A percentile compares a stretch with the other conserved stretches of the same genome.
Conservation (phyloP, 2,113 vertebrate species). For the Hiodon tergisus region DNA sequence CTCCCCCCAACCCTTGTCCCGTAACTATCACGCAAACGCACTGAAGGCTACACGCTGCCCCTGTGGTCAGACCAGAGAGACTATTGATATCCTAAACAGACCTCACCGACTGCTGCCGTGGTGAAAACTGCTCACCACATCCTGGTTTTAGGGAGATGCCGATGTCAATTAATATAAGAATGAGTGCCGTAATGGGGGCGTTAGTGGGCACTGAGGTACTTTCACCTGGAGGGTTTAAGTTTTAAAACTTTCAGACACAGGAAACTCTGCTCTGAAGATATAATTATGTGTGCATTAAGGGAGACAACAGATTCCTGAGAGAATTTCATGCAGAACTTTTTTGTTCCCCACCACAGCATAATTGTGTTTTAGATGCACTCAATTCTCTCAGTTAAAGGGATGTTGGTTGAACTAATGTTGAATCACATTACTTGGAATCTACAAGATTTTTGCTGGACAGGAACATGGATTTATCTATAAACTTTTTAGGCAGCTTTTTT, state of each 20-base stretch:
- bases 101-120: neutral
- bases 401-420: too few relatives aligned
- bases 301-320: neutral
- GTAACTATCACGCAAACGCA: neutral
- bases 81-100: conserved; percentile 2
- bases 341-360: too few relatives aligned
- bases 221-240: conserved; percentile 33
- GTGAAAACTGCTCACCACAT: conserved; percentile 33
- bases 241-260: conserved; percentile 25
- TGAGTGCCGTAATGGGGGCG: conserved; percentile 24
- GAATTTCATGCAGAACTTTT: neutral
- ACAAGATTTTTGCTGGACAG: too few relatives aligned
- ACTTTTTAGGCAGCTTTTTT: too few relatives aligned
- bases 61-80: neutral
- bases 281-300: neutral
- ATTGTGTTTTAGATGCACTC: too few relatives aligned
- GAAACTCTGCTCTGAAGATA: conserved; percentile 21
- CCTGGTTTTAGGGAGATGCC: conserved; percentile 43
- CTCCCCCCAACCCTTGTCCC: too few relatives aligned
- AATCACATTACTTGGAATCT: too few relatives aligned
- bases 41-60: neutral
- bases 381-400: too few relatives aligned
- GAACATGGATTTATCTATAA: too few relatives aligned
- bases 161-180: conserved; percentile 34
- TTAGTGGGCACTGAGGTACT: conserved; percentile 35